phyloP scores from a whole-genome alignment of 2,113 vertebrate genomes.

The Pollimyrus isidori region DNA sequence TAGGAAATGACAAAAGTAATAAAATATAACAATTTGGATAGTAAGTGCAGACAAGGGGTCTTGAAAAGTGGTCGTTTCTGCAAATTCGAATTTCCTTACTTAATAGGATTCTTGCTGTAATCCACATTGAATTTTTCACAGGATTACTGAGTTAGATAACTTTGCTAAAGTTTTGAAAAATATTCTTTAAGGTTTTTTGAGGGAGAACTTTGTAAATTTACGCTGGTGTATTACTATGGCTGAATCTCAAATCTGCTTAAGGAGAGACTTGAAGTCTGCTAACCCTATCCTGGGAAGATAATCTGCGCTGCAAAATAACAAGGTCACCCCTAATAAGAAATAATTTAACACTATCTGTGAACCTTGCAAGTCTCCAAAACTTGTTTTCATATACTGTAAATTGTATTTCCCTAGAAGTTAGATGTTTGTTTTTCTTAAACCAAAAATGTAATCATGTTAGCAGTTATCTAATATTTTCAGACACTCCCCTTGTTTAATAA shows the following conservation, averaged over 20 bases:
- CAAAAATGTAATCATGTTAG: not conserved
- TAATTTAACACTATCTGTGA: not conserved
- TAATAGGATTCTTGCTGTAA: conserved; percentile 9
- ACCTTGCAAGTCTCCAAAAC: not conserved
- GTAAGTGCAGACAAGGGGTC: not conserved
- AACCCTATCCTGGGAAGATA: not conserved
- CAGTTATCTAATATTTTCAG: not conserved
- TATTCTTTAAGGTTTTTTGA: not conserved
- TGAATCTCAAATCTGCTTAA: not conserved
- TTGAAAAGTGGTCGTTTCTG: not conserved
- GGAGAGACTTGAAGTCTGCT: not conserved
- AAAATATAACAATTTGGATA: not conserved
- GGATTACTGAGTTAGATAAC: conserved; percentile 14
- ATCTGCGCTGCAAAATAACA: not conserved
- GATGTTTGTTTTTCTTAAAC: not conserved
- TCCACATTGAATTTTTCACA: not conserved
- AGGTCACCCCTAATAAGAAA: not conserved
- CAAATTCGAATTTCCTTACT: not conserved
- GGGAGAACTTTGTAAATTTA: not conserved
- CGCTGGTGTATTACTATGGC: not conserved
- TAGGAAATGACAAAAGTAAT: not conserved
- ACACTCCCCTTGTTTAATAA: not conserved
- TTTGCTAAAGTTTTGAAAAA: not conserved
- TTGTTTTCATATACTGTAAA: not conserved
- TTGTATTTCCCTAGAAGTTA: not conserved